Evolutionary conservation across 2,113 vertebrate species (phyloP).

Genomic region (Brachypteracias leptosomus): DNA sequence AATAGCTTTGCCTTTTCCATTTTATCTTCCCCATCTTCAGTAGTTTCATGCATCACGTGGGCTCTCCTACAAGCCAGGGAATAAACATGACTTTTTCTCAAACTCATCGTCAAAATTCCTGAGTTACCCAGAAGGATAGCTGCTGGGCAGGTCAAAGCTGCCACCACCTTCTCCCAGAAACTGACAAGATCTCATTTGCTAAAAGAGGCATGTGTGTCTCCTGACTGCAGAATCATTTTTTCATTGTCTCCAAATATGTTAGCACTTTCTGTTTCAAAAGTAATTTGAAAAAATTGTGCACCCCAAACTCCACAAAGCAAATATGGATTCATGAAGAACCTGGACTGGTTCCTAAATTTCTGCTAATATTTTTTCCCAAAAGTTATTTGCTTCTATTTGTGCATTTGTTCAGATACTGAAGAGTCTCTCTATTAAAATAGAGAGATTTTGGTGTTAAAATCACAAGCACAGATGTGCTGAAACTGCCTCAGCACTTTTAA

Average conservation of each 20-base stretch:
- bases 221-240: background rate
- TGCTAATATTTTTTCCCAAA: background rate
- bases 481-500: background rate
- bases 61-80: background rate
- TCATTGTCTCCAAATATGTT: background rate
- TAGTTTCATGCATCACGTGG: background rate
- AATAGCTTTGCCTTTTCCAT: background rate
- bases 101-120: background rate
- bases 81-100: background rate
- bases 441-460: background rate
- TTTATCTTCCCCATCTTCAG: background rate
- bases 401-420: background rate
- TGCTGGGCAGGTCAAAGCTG: background rate
- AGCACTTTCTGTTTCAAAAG: background rate
- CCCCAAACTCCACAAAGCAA: background rate
- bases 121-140: background rate
- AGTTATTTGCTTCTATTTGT: constrained; percentile 6
- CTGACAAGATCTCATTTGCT: background rate
- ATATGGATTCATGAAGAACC: background rate
- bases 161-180: background rate
- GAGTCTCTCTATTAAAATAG: background rate
- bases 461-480: background rate
- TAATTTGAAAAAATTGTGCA: background rate
- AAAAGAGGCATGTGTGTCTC: background rate
- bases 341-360: background rate